Percentiles rank a stretch among this genome's conserved stretches.
Conservation (phyloP, 2,888 invertebrate genomes). For the Volucella zonaria region DNA sequence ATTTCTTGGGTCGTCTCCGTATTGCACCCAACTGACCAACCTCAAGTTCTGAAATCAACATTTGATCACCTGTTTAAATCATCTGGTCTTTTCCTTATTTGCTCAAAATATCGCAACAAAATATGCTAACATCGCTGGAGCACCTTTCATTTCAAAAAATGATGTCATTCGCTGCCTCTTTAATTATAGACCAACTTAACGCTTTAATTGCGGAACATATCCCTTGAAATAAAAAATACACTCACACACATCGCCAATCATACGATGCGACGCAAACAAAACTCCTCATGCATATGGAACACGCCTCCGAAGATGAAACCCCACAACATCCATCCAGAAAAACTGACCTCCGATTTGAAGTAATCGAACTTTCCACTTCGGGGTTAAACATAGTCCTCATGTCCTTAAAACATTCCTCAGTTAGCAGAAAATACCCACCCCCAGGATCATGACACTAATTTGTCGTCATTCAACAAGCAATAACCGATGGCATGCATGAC, state of each 20-base stretch:
- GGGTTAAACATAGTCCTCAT: not conserved
- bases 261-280: slow-evolving; percentile 34
- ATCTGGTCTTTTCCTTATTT: too few species aligned
- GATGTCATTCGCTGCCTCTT: too few species aligned
- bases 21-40: too few species aligned
- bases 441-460: slow-evolving; percentile 14
- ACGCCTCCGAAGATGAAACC: slow-evolving; percentile 59
- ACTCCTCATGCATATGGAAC: slow-evolving; percentile 10
- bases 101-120: too few species aligned
- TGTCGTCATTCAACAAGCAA: not conserved
- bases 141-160: too few species aligned
- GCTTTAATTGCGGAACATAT: too few species aligned
- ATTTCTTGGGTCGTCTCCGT: too few species aligned
- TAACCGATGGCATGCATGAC: slow-evolving; percentile 11
- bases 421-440: not conserved
- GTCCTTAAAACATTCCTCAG: not conserved
- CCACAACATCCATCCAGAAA: slow-evolving; percentile 29
- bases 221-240: not conserved
- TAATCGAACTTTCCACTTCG: slow-evolving; percentile 45
- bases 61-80: too few species aligned
- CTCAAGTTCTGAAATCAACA: too few species aligned
- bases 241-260: slow-evolving; percentile 17
- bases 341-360: slow-evolving; percentile 60
- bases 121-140: too few species aligned
- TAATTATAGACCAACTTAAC: too few species aligned